Base-by-base conservation (phyloP, 1,140 invertebrate genomes). In the Meloidogyne chitwoodi region DNA sequence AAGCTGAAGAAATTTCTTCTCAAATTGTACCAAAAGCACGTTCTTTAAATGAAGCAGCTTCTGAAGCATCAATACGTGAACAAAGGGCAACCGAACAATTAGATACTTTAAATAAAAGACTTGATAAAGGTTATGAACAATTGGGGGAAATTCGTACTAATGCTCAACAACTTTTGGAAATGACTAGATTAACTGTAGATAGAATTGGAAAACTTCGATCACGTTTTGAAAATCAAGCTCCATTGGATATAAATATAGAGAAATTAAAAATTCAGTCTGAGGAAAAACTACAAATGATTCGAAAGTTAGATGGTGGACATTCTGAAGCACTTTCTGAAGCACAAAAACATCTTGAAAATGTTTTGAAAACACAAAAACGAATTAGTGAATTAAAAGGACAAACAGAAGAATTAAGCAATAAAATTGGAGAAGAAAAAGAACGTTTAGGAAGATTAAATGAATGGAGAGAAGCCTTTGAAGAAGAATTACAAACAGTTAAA, bases 211-310 rank as follows among this genome's bases (percentile, higher is more conserved):
- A 65, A 27, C 80, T 29, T 72, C 68, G 27, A 70, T 64, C 19
- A 68, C 80, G 34, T 19, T 68, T 73, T 34, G 71, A 73, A 64
- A 73, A 44, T 14, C 71, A 73, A 64, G 63, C 56, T 12, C 83
- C 82, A 22, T n/a, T 81, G 27, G 65, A 76, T 38, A 73, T 73
- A 34, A 76, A 77, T 41, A 27, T 62, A 62, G 77, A 79, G 22
- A 64, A 76, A 41, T 70, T 84, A 62, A 69, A 82, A 56, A 70
- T 24, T 14, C 74, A 83, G 29, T 83, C 81, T 4, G 80, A 84
- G 38, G 26, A n/a, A 63, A 74, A 68, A 38, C 26, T 83, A 65
- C 63, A 77, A 29, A 26, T 26, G 61, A 80, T 79, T 63, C n/a
- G 65, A 16, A 44, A 81, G 48, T n/a, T 64, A 26, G 66, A 48